Evolutionary conservation across 2,888 invertebrate genomes (phyloP), one percentile per base, ranked within the genome.

Genomic region (Drosophila fulvimacula): DNA sequence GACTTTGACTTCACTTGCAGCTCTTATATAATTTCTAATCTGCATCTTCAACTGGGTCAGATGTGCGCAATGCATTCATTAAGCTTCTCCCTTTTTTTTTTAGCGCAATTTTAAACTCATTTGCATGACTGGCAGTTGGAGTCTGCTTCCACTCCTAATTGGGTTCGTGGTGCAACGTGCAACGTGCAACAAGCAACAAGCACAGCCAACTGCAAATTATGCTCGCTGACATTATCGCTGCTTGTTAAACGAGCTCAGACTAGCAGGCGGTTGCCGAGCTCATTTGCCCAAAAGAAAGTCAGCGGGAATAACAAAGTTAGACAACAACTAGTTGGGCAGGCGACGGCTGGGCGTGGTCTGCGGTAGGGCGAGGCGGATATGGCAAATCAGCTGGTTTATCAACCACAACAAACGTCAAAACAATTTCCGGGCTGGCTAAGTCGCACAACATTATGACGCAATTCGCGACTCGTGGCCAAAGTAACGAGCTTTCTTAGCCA

Each of bases 371-470:
- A 30, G 11, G 17, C 59, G 72, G 69, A 59, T 48, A 64, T 64
- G 63, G 57, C 57, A 63, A 87, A 70, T 82, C 72, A 64, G 59
- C 51, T 60, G 57, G 66, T 66, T 67, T 63, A 68, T 73, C 79
- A 85, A 82, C 88, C 82, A 79, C 80, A 82, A 69, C 73, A 88
- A 85, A 88, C 69, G 76, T 82, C 70, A 76, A 82, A 82, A 69
- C 79, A 88, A 73, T 82, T 85, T 88, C 76, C 82, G 79, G 72
- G 27, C 44, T 48, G 36, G 61, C 38, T 34, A 70, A 76, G 70
- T 70, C 65, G 60, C 46, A 70, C 81, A 65, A 56, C 52, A 71
- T 58, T 63, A 65, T 57, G 58, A 57, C 61, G 71, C 57, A 60
- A 56, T 65, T 63, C 41, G 46, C 42, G 17, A 19, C 19, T 52